Evolutionary conservation across 2,888 invertebrate species (phyloP).

Genomic region (Amorpha juglandis): DNA sequence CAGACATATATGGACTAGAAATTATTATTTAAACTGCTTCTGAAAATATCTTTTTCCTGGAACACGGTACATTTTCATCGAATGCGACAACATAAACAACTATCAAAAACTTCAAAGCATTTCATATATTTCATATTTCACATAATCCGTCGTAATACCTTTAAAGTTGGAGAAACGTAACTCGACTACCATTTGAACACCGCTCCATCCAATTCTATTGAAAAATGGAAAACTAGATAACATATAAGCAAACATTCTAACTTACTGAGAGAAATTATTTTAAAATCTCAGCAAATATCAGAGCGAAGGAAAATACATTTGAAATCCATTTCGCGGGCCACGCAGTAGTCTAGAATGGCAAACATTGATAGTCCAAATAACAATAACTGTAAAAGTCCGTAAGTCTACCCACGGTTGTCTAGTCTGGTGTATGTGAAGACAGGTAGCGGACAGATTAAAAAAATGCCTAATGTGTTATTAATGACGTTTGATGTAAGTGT

Average conservation of each 20-base stretch:
- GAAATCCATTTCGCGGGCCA: conserved; percentile 46
- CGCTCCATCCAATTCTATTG: not conserved
- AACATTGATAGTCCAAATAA: conserved; percentile 52
- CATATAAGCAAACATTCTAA: conserved; percentile 14
- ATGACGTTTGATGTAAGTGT: too few species aligned
- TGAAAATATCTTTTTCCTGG: not conserved
- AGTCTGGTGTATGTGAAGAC: conserved; percentile 34
- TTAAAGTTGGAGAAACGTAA: not conserved
- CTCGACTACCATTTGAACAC: not conserved
- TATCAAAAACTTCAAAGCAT: not conserved
- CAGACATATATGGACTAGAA: too few species aligned
- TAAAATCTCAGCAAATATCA: conserved; percentile 43
- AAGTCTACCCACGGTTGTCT: conserved; percentile 38
- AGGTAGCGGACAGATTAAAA: conserved; percentile 20
- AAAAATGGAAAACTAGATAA: conserved; percentile 7
- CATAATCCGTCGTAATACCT: not conserved
- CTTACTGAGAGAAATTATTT: conserved; percentile 33
- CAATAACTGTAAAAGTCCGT: conserved; percentile 54
- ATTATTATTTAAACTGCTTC: not conserved
- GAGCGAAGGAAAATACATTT: conserved; percentile 41
- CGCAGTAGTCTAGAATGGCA: conserved; percentile 41
- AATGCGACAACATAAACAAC: not conserved
- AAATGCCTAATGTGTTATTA: not conserved
- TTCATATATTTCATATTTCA: not conserved
- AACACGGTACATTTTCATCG: not conserved